phyloP scores from a whole-genome alignment of 30 jellyfish, hydroid and myxozoan species.

The Haliclystus octoradiatus region DNA sequence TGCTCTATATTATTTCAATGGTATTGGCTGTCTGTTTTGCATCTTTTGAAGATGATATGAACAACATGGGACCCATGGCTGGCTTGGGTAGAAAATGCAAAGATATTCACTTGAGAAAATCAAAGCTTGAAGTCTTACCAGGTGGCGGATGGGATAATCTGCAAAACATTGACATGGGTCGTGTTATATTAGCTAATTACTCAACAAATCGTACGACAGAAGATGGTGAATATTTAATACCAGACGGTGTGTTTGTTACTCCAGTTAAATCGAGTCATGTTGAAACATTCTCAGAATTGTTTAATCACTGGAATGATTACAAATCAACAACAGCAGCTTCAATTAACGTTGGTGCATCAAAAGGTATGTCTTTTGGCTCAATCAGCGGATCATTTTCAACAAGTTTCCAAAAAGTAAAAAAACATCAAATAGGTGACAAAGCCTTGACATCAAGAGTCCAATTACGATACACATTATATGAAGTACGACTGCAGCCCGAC shows the following conservation, averaged over 20 bases:
- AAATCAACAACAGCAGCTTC: conserved; percentile 53
- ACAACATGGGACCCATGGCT: no score
- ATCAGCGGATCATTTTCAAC: conserved; percentile 55
- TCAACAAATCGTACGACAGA: conserved; percentile 32
- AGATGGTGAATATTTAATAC: conserved; percentile 46
- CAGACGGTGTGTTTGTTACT: conserved; percentile 46
- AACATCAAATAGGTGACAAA: conserved; percentile 45
- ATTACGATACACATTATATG: conserved; percentile 43
- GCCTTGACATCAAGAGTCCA: conserved; percentile 63
- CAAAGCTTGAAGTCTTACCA: conserved; percentile 64
- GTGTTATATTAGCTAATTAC: conserved; percentile 25
- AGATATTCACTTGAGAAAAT: no score
- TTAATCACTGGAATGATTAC: conserved; percentile 57
- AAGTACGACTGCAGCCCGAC: conserved; percentile 60
- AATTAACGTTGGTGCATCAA: conserved; percentile 56
- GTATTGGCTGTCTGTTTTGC: no score
- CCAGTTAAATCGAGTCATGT: conserved; percentile 58
- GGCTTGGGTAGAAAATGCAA: no score
- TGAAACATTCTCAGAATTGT: conserved; percentile 29
- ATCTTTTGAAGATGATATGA: no score
- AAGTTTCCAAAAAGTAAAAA: conserved; percentile 22
- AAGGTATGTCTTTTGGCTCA: conserved; percentile 38
- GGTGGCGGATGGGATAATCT: conserved; percentile 82
- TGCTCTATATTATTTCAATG: no score
- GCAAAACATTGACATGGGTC: conserved; percentile 69